Evolutionary conservation across 2,113 vertebrate species (phyloP).

Genomic region (Chaenogobius annularis): DNA sequence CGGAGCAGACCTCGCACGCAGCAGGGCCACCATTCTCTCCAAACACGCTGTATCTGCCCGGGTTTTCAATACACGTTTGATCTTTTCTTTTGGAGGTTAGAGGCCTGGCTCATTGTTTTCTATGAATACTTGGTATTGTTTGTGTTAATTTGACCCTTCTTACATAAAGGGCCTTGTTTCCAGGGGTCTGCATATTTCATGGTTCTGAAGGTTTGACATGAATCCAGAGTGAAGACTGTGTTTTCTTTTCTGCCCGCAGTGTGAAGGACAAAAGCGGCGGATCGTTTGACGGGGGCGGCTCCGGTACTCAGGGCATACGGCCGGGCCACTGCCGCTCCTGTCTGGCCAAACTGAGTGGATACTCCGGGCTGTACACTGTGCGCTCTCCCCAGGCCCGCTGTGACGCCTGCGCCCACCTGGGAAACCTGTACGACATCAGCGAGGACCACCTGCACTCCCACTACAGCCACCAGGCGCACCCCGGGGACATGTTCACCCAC

Average conservation of each 20-base stretch:
- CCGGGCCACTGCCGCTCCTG: constrained; percentile 90
- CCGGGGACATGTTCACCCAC: constrained; percentile 74
- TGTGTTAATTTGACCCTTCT: background rate
- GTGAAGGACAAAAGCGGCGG: constrained; percentile 61
- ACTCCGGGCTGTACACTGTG: constrained; percentile 86
- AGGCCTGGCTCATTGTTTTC: background rate
- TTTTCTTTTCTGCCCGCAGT: constrained; percentile 32
- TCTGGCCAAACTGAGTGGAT: constrained; percentile 88
- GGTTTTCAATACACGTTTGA: background rate
- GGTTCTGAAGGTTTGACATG: background rate
- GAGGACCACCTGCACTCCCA: constrained; percentile 90
- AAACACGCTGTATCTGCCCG: background rate
- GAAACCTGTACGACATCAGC: constrained; percentile 95
- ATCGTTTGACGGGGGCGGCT: constrained; percentile 71
- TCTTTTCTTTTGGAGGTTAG: background rate
- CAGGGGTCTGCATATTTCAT: background rate
- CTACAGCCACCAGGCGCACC: constrained; percentile 63
- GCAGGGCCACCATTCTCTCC: background rate
- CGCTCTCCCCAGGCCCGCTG: constrained; percentile 91
- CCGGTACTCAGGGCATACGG: constrained; percentile 70
- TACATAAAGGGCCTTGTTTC: background rate
- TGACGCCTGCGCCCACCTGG: constrained; percentile 88
- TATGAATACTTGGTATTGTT: background rate
- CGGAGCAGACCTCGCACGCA: background rate
- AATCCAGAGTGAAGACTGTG: constrained; percentile 3